A percentile compares a stretch with the other conserved stretches of the same genome.
These are phyloP conservation scores for Pangasius macronema DNA, from an alignment of 2,797 vertebrate genomes.

Conservation along the genomic window DNA sequence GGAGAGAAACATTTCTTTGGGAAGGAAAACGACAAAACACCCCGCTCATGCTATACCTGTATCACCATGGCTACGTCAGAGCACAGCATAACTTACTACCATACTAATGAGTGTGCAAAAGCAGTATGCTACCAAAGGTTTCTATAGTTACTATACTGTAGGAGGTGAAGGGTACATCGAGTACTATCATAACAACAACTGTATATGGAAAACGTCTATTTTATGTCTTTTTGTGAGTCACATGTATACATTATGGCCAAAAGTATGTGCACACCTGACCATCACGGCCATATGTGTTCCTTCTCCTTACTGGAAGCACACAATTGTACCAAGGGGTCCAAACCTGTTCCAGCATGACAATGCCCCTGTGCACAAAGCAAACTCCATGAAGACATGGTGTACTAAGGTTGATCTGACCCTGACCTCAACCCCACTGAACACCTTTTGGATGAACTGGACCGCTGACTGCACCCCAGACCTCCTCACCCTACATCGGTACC, in stretches of 20 bases:
- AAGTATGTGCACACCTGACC: too few species aligned
- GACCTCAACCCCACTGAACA: background rate
- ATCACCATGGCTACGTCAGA: background rate
- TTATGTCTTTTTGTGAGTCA: too few species aligned
- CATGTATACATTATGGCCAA: too few species aligned
- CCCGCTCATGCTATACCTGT: background rate
- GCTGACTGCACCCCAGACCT: background rate
- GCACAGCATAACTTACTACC: background rate
- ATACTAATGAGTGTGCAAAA: background rate
- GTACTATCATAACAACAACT: background rate
- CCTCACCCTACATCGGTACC: too few species aligned
- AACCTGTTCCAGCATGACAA: background rate
- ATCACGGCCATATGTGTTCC: too few species aligned
- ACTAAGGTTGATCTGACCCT: background rate
- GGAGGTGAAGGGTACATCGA: background rate
- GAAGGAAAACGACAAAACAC: too few species aligned
- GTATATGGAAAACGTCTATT: background rate
- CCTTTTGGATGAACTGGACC: background rate
- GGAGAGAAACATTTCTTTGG: too few species aligned
- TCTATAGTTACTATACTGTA: background rate
- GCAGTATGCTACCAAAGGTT: background rate
- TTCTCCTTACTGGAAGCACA: too few species aligned
- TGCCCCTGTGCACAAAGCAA: background rate
- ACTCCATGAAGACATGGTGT: background rate
- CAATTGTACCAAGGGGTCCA: background rate